These are phyloP conservation scores for Actias luna DNA, from an alignment of 2,888 invertebrate species.

Conservation along the genomic window DNA sequence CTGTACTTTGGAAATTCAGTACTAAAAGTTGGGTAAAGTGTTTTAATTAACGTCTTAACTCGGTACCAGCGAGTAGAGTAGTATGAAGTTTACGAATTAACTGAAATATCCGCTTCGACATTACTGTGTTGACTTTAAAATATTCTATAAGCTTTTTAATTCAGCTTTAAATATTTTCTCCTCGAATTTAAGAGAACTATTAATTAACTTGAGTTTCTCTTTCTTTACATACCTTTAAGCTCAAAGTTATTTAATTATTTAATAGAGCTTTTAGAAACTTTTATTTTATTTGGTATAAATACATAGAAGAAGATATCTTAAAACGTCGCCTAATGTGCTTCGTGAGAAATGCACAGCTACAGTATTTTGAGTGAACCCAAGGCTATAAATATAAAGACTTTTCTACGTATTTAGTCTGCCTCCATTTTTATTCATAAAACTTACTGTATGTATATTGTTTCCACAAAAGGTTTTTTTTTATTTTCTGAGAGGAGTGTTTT, in stretches of 20 bases:
- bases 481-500: neutral
- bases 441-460: neutral
- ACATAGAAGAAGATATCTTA: neutral
- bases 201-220: conserved; percentile 21
- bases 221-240: conserved; percentile 16
- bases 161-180: conserved; percentile 29
- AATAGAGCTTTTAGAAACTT: neutral
- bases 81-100: conserved; percentile 78
- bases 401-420: neutral
- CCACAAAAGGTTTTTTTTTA: neutral
- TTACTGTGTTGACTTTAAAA: conserved; percentile 55
- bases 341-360: conserved; percentile 29
- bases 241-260: conserved; percentile 10
- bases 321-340: conserved; percentile 5
- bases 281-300: neutral
- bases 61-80: conserved; percentile 64
- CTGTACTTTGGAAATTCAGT: conserved; percentile 77
- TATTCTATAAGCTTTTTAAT: conserved; percentile 45
- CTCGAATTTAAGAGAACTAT: conserved; percentile 25
- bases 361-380: conserved; percentile 30
- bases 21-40: conserved; percentile 76
- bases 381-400: neutral
- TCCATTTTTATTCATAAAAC: neutral
- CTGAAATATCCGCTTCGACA: conserved; percentile 68
- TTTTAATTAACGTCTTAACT: conserved; percentile 79